Evolutionary conservation across 2,888 invertebrate species (phyloP).

Genomic region (Campopleginae sp.): DNA sequence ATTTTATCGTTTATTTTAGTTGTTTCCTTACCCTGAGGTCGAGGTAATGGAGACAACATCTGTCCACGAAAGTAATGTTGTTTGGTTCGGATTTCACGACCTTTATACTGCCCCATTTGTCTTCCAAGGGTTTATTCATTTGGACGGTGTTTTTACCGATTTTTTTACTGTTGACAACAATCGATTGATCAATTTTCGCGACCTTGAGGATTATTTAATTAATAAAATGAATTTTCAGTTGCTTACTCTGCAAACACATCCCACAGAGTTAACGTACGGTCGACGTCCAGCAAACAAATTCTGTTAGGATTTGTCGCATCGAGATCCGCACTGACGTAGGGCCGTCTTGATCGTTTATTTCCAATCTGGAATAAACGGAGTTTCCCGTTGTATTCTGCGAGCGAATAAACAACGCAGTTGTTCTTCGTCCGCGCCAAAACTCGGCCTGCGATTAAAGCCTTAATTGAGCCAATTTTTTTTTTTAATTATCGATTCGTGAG

Average conservation of each 20-base stretch:
- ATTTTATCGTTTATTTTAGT: neutral
- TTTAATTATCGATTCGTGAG: neutral
- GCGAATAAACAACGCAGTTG: conserved; percentile 74
- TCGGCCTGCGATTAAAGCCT: conserved; percentile 70
- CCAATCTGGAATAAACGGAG: conserved; percentile 73
- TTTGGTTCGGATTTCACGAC: conserved; percentile 75
- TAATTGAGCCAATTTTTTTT: conserved; percentile 16
- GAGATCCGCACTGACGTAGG: conserved; percentile 79
- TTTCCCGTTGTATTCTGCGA: conserved; percentile 71
- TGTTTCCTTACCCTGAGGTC: conserved; percentile 74
- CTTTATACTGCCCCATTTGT: conserved; percentile 79
- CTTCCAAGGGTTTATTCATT: conserved; percentile 66
- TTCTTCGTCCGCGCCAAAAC: conserved; percentile 77
- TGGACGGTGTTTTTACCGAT: conserved; percentile 53
- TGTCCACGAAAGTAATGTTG: conserved; percentile 76
- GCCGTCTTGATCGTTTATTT: conserved; percentile 71
- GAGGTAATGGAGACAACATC: conserved; percentile 79
- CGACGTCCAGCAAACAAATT: conserved; percentile 75
- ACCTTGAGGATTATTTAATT: neutral
- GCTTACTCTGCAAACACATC: conserved; percentile 76
- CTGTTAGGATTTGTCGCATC: conserved; percentile 72
- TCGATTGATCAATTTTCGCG: neutral
- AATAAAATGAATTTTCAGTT: conserved; percentile 9
- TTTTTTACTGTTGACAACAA: conserved; percentile 68
- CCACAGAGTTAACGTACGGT: conserved; percentile 75